These are phyloP conservation scores for Griposia aprilina DNA, from an alignment of 2,888 invertebrate species.

Conservation along the genomic window DNA sequence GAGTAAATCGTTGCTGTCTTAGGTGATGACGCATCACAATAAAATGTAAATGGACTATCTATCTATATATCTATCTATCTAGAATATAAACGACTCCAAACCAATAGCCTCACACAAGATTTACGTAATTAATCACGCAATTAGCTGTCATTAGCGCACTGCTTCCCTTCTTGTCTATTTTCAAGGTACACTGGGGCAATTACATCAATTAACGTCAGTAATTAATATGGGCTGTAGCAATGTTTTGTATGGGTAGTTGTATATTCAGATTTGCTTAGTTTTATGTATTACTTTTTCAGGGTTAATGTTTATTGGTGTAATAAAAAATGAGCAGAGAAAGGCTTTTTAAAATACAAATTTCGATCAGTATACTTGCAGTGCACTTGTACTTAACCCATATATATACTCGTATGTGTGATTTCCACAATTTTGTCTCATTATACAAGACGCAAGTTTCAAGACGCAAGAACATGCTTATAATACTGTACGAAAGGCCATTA, in stretches of 20 bases:
- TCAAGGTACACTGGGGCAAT: slow-evolving; percentile 59
- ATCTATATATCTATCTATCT: no score
- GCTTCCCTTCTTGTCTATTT: slow-evolving; percentile 60
- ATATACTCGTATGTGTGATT: no score
- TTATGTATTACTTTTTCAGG: slow-evolving; percentile 26
- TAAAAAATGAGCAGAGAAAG: not conserved
- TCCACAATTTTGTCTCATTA: not conserved
- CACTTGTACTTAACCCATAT: not conserved
- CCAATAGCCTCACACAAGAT: not conserved
- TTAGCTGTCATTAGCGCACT: slow-evolving; percentile 9
- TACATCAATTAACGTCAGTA: slow-evolving; percentile 45
- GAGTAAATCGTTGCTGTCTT: not conserved
- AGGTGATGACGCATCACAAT: not conserved
- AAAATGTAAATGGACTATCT: not conserved
- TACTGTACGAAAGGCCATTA: not conserved
- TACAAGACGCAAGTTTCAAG: not conserved
- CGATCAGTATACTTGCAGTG: not conserved
- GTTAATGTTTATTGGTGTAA: slow-evolving; percentile 16
- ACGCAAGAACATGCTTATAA: not conserved
- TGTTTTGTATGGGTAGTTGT: slow-evolving; percentile 17
- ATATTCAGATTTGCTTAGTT: slow-evolving; percentile 7
- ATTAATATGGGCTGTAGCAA: slow-evolving; percentile 35
- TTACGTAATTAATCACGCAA: slow-evolving; percentile 29
- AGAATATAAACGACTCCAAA: not conserved
- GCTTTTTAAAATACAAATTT: not conserved